These are phyloP conservation scores for Cephalotes varians DNA, from an alignment of 2,888 invertebrate genomes.

Conservation along the genomic window DNA sequence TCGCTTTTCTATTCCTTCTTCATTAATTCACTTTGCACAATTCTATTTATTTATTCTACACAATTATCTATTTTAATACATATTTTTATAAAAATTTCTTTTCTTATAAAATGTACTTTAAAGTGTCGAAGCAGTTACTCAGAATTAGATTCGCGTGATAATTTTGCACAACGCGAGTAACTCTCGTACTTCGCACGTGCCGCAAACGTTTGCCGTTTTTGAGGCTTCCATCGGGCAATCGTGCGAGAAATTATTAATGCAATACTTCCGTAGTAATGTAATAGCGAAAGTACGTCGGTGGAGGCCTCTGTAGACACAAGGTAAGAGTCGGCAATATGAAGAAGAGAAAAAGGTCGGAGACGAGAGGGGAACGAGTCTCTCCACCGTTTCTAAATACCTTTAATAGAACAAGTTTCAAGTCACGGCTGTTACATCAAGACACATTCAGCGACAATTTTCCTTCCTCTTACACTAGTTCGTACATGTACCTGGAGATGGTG, in stretches of 20 bases:
- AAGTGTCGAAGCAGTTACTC: background rate
- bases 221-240: constrained; percentile 3
- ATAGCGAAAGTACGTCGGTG: constrained; percentile 51
- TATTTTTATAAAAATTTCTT: background rate
- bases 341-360: constrained; percentile 64
- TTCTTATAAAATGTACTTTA: background rate
- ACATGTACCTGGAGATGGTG: constrained; percentile 76
- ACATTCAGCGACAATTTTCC: constrained; percentile 56
- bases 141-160: background rate
- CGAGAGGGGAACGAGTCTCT: constrained; percentile 71
- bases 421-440: constrained; percentile 44
- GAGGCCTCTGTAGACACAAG: constrained; percentile 67
- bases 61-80: background rate
- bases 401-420: constrained; percentile 76
- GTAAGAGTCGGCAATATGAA: constrained; percentile 63
- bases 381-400: constrained; percentile 69
- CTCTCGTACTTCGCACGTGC: background rate
- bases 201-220: constrained; percentile 2
- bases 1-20: background rate
- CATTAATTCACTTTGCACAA: background rate
- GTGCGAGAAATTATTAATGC: constrained; percentile 38
- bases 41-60: too few relatives aligned
- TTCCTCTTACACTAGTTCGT: constrained; percentile 73
- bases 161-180: background rate
- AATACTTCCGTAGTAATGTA: constrained; percentile 50